Conservation (phyloP, 2,797 vertebrate genomes). For the Paratrypauchen microcephalus region DNA sequence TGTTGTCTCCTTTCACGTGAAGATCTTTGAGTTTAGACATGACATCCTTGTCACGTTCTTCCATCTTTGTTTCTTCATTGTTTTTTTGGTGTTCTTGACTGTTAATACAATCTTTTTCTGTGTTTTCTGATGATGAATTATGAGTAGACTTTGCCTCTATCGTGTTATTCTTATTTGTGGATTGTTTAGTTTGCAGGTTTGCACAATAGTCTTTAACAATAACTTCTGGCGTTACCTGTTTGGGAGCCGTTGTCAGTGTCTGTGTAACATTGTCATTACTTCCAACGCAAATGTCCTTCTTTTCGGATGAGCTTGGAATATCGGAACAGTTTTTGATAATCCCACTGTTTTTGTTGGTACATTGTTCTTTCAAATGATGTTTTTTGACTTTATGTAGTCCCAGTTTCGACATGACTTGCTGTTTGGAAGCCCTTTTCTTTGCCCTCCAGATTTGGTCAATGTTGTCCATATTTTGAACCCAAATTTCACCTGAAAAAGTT, state of each 20-base stretch:
- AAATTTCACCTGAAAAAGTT: not conserved
- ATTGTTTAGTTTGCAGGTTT: not conserved
- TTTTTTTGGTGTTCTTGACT: not conserved
- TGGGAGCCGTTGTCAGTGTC: not conserved
- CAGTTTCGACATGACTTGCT: not conserved
- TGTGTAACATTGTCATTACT: conserved; percentile 9
- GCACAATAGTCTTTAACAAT: not conserved
- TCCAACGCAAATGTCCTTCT: not conserved
- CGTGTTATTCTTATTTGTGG: not conserved
- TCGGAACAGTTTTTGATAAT: not conserved
- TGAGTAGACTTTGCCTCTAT: not conserved
- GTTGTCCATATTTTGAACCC: not conserved
- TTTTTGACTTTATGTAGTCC: not conserved
- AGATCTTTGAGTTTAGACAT: conserved; percentile 32
- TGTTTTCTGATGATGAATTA: not conserved
- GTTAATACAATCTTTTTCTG: not conserved
- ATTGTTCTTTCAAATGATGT: not conserved
- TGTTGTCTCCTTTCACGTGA: conserved; percentile 29
- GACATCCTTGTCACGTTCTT: conserved; percentile 11
- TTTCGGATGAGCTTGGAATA: not conserved
- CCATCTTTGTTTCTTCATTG: conserved; percentile 10
- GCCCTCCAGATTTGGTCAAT: not conserved
- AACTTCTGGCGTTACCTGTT: conserved; percentile 26
- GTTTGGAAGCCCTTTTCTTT: not conserved
- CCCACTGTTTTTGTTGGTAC: not conserved